A percentile compares a stretch with the other conserved stretches of the same genome.
phyloP scores from a whole-genome alignment of 2,888 invertebrate genomes.

The Acrobeloides nanus region DNA sequence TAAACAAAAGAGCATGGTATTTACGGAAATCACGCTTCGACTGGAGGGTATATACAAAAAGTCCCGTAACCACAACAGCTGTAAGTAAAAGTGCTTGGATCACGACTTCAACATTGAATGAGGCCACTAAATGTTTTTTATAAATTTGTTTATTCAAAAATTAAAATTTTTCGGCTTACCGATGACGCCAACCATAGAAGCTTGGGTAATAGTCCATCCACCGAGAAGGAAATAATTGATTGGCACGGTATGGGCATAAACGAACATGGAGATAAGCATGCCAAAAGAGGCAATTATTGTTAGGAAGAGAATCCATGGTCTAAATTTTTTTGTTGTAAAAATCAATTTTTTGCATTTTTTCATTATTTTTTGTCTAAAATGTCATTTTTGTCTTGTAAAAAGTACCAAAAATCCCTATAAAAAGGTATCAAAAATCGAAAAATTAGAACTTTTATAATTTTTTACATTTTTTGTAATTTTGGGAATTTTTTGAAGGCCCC shows the following conservation, averaged over 20 bases:
- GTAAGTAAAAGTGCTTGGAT: constrained; percentile 73
- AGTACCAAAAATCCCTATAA: no score
- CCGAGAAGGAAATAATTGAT: constrained; percentile 71
- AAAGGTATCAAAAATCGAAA: no score
- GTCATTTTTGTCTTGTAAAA: no score
- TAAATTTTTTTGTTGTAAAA: no score
- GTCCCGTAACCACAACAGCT: constrained; percentile 66
- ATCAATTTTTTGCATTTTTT: no score
- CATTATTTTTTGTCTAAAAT: no score
- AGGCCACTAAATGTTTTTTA: constrained; percentile 61
- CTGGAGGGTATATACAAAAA: constrained; percentile 77
- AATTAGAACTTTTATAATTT: no score
- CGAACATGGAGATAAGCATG: constrained; percentile 66
- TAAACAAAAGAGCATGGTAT: constrained; percentile 60
- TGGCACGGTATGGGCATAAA: constrained; percentile 71
- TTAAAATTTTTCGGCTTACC: constrained; percentile 50
- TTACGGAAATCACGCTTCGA: constrained; percentile 75
- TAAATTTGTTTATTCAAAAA: constrained; percentile 2
- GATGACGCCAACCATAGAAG: constrained; percentile 71
- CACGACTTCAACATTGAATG: constrained; percentile 69
- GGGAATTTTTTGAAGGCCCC: no score
- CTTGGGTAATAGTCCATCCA: constrained; percentile 70
- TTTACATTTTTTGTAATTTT: no score
- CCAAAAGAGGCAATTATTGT: constrained; percentile 61
- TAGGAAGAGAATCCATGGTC: constrained; percentile 56